Percentiles rank a stretch among this genome's conserved stretches.
phyloP scores from a whole-genome alignment of 2,888 invertebrate genomes.

The Junonia oenone region DNA sequence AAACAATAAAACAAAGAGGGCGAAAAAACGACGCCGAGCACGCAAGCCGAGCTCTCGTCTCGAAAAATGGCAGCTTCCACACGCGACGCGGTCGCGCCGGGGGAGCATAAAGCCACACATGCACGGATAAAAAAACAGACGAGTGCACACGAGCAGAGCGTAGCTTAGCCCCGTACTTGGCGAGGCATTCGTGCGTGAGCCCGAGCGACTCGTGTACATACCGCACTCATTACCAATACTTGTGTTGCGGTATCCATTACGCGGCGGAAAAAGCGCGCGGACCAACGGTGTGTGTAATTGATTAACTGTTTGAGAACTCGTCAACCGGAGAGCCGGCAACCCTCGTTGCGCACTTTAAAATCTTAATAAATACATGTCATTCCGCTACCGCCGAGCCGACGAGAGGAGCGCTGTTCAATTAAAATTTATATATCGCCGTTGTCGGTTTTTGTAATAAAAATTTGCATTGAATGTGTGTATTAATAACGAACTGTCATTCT shows the following conservation, averaged over 20 bases:
- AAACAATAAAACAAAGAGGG: conserved; percentile 69
- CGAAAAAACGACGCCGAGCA: conserved; percentile 61
- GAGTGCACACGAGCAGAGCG: conserved; percentile 47
- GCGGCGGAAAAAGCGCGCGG: conserved; percentile 62
- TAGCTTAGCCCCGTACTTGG: conserved; percentile 53
- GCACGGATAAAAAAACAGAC: conserved; percentile 46
- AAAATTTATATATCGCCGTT: conserved; percentile 32
- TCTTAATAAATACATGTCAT: conserved; percentile 47
- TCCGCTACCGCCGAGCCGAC: conserved; percentile 35
- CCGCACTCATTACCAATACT: conserved; percentile 47
- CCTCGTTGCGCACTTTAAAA: conserved; percentile 41
- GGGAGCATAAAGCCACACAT: conserved; percentile 39
- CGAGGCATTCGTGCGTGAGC: conserved; percentile 67
- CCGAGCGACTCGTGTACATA: conserved; percentile 37
- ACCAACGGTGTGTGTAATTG: conserved; percentile 71
- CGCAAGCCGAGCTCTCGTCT: conserved; percentile 56
- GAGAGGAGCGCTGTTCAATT: conserved; percentile 34
- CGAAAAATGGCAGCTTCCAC: conserved; percentile 61
- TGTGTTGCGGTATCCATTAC: conserved; percentile 70
- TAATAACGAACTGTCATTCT: conserved; percentile 11
- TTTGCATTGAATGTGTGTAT: conserved; percentile 40
- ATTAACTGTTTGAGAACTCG: conserved; percentile 68
- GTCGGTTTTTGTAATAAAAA: conserved; percentile 43
- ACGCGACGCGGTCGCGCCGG: conserved; percentile 46
- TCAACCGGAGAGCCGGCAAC: conserved; percentile 38